These are phyloP conservation scores for Cyanoramphus novaezelandiae DNA, from an alignment of 2,113 vertebrate species.

Conservation along the genomic window DNA sequence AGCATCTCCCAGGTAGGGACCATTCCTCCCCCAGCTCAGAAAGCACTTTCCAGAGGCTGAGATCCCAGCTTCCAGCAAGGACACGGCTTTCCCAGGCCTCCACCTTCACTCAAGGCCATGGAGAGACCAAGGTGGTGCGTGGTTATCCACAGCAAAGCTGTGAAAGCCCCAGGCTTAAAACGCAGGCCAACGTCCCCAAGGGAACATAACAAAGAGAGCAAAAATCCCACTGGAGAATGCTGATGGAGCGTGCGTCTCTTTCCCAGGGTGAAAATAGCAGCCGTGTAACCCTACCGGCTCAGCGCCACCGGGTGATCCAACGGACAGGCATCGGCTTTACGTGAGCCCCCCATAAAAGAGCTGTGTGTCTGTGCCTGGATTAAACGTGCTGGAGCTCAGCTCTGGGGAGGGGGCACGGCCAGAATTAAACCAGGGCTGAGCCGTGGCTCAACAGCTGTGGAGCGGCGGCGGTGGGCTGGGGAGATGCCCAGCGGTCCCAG, in stretches of 20 bases:
- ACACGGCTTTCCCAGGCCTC: not conserved
- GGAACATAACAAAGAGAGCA: conserved; percentile 19
- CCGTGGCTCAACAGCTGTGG: conserved; percentile 43
- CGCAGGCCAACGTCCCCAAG: not conserved
- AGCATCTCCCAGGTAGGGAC: not conserved
- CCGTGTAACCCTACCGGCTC: not conserved
- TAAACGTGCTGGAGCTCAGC: conserved; percentile 51
- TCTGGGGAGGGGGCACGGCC: not conserved
- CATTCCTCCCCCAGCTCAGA: not conserved
- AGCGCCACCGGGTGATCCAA: not conserved
- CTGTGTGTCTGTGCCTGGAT: conserved; percentile 37
- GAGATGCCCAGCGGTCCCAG: conserved; percentile 59
- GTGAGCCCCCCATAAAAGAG: conserved; percentile 20
- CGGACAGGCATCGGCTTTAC: not conserved
- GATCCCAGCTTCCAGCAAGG: not conserved
- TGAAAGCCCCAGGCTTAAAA: not conserved
- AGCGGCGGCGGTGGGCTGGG: not conserved
- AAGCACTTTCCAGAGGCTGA: not conserved
- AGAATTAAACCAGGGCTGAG: conserved; percentile 14
- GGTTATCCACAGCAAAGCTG: not conserved
- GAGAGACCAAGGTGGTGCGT: not conserved
- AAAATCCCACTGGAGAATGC: not conserved
- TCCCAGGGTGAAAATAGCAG: not conserved
- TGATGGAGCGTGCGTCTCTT: not conserved
- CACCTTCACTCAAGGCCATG: not conserved